Base-by-base conservation (phyloP, 2,888 invertebrate species). In the Leptogaster cylindrica region DNA sequence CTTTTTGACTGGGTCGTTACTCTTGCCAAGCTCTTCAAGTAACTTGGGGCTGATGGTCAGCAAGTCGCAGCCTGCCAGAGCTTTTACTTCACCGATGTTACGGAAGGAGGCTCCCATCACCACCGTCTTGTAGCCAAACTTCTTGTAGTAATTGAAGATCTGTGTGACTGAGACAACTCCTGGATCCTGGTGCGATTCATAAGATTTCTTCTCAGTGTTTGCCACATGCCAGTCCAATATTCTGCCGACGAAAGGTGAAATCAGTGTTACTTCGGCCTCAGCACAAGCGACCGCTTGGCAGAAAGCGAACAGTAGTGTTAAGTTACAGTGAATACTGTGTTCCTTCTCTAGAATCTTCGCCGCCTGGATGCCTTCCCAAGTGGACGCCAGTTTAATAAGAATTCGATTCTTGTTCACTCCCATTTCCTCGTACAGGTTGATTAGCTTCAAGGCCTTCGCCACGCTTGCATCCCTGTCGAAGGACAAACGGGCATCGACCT, bases 21-120 rank as follows among this genome's bases (percentile, higher is more conserved):
- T 90, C 36, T 86, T 86, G 68, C 92, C 92, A 58, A 99, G 82
- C 77, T 97, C 92, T 70, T 93, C 92, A 67, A 99, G 82, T 27
- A 97, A 84, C 75, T 91, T 89, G 1, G 97, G 95, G 76, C 93
- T 93, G 73, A 99, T 99, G 3, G 99, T 99, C 36, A 99, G 86
- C 48, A 97, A 86, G 80, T 99, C 99, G 79, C 97, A 97, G 27
- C 99, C 99, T 46, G 94, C 91, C 67, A 99, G 83, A 61, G 93
- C 96, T 73, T 88, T 89, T 71, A 99, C 94, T 84, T 99, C 95
- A 48, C 89, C 95, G 8, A 88, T 88, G 82, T 98, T 99, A 70
- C 99, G 87, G 85, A 99, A 99, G 0, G 99, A 99, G 2, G 99
- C 99, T 6, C 98, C 99, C 99, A 99, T 99, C 2, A 99, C 97